Base-by-base conservation (phyloP, 2,113 vertebrate genomes). In the Promerops cafer region DNA sequence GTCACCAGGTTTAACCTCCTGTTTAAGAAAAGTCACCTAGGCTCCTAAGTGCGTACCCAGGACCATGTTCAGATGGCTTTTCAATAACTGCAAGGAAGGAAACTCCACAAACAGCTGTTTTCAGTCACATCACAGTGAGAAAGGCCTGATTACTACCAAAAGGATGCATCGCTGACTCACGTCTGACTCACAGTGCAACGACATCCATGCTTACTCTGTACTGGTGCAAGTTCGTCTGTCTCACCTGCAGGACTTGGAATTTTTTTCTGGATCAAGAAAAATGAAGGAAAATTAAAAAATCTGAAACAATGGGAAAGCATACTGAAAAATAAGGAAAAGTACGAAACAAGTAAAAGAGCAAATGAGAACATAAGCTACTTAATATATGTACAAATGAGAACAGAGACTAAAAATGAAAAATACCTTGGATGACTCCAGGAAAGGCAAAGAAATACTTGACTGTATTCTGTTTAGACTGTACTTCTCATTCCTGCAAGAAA, bases 161-260 rank as follows among this genome's bases (percentile, higher is more conserved):
- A 69, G 1, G 6, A 50, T 45, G 20, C 6, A n/a, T 21, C 69
- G 22, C 5, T 83, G 69, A 68, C 18, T 61, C 24, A 27, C 2
- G 0, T 39, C 39, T 59, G 20, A 64, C 5, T 74, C 11, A 31
- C 5, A n/a, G 3, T 0, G 0, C 23, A 47, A 8, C 1, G 16
- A 28, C 11, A 56, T 52, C 35, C 13, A 21, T 7, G 21, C 19
- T 52, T 52, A 40, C 24, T 30, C 14, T 57, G 3, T 56, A 27
- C 20, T 18, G 10, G 19, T 66, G 7, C 5, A 65, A 70, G 27
- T 56, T 61, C 52, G 13, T 47, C 50, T 84, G 10, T 35, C 9
- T 60, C 35, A 65, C 7, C 4, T 44, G 16, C 4, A 74, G 16
- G 15, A 53, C 16, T 18, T 35, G 31, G 7, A 47, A 26, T 60